Evolutionary conservation across 2,113 vertebrate species (phyloP), one percentile per base, ranked within the genome.

Genomic region (Glareola pratincola): DNA sequence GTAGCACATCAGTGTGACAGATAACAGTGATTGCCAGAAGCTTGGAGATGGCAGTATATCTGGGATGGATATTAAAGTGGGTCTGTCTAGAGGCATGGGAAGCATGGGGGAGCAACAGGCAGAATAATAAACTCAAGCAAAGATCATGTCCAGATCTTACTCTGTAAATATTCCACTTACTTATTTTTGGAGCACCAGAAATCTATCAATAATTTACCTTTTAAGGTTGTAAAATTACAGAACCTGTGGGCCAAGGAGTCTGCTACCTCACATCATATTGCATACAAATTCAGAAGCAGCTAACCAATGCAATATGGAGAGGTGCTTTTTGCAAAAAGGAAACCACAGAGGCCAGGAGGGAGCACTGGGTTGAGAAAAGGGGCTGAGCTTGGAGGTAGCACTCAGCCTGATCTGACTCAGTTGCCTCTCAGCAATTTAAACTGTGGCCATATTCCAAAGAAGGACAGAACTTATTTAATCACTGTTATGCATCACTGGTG

Each of bases 181-280:
- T 77, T 94, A 45, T 69, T 95, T 95, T 94, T 73, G 50, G 37
- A 95, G 80, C 23, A 85, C 18, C 50, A 92, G 89, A 88, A 95
- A 85, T 75, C 69, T 79, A 88, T 76, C 45, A 73, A 34, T 88
- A 39, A 83, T 77, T 90, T 92, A 80, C 57, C 37, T 94, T 69
- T 88, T 78, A 78, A 76, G 26, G 50, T 37, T 93, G 56, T 66
- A 83, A 92, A 96, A 85, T 63, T 60, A 68, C 43, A 66, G 54
- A 76, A 88, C 45, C 26, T 57, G 15, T 43, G 84, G 50, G 45
- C 69, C 41, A 51, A 39, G 34, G 41, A 62, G 69, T 72, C 41
- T 82, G 62, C 73, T 85, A 41, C 84, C 50, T 96, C 73, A 34
- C 54, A 43, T 87, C 64, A 17, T 74, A 80, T 10, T 66, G 67